These are phyloP conservation scores for Dromaius novaehollandiae DNA, from an alignment of 2,113 vertebrate genomes.

Conservation along the genomic window DNA sequence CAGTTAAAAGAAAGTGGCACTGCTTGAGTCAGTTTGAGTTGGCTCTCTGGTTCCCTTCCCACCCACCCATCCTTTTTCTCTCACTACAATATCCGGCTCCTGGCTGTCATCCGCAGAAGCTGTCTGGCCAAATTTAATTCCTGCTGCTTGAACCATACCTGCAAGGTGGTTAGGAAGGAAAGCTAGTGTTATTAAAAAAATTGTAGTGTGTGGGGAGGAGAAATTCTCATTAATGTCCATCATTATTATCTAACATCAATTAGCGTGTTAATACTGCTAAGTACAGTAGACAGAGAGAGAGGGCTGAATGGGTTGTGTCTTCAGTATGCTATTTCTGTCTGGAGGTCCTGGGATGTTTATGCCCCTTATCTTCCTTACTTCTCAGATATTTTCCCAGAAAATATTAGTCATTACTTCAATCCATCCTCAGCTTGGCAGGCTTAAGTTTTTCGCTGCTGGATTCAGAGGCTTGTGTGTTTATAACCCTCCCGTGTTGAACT, in stretches of 20 bases:
- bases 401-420: slow-evolving; percentile 68
- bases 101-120: background rate
- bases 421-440: slow-evolving; percentile 59
- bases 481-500: slow-evolving; percentile 61
- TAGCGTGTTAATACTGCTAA: slow-evolving; percentile 31
- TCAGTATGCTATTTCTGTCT: slow-evolving; percentile 18
- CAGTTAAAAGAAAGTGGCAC: background rate
- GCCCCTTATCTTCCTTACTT: slow-evolving; percentile 51
- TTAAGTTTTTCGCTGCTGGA: slow-evolving; percentile 63
- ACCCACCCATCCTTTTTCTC: background rate
- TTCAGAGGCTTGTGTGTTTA: slow-evolving; percentile 63
- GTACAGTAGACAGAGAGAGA: background rate
- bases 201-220: background rate
- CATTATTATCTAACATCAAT: background rate
- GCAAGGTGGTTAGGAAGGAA: background rate
- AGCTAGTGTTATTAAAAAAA: background rate
- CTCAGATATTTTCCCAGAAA: slow-evolving; percentile 45
- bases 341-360: slow-evolving; percentile 52
- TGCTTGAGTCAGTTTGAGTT: background rate
- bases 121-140: background rate
- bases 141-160: slow-evolving; percentile 12
- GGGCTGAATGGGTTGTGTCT: background rate
- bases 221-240: slow-evolving; percentile 28
- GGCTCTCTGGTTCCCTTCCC: background rate
- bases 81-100: background rate